Conservation (phyloP, 2,888 invertebrate species). For the Ctena decussata region DNA sequence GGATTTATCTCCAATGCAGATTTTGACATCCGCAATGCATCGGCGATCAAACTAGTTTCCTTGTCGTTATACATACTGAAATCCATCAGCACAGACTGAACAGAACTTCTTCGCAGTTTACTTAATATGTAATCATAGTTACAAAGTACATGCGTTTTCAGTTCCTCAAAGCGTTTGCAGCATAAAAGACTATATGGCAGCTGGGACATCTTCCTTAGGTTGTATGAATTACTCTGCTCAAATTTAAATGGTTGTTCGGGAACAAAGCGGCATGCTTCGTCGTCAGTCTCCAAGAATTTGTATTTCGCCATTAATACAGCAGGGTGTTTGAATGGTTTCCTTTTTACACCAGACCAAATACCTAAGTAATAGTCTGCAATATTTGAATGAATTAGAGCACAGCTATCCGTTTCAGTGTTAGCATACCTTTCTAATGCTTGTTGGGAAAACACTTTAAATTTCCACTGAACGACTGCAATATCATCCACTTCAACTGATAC, state of each 20-base stretch:
- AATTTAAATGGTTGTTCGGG: conserved; percentile 81
- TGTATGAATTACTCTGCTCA: conserved; percentile 71
- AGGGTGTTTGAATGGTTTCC: conserved; percentile 80
- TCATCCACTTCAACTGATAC: conserved; percentile 75
- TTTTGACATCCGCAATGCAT: conserved; percentile 96
- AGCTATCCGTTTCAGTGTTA: conserved; percentile 25
- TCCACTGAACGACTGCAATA: conserved; percentile 79
- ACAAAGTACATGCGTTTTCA: conserved; percentile 96
- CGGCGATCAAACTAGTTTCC: conserved; percentile 96
- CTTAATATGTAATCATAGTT: conserved; percentile 99
- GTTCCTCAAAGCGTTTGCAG: conserved; percentile 90
- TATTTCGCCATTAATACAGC: conserved; percentile 65
- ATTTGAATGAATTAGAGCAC: conserved; percentile 70
- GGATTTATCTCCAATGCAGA: conserved; percentile 96
- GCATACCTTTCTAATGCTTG: conserved; percentile 72
- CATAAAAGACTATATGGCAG: conserved; percentile 80
- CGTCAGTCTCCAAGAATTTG: conserved; percentile 62
- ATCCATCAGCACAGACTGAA: conserved; percentile 97
- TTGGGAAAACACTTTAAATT: conserved; percentile 76
- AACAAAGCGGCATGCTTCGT: conserved; percentile 78
- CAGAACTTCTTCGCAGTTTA: conserved; percentile 96
- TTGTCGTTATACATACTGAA: conserved; percentile 89
- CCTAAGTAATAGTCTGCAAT: conserved; percentile 84
- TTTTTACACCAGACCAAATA: conserved; percentile 78
- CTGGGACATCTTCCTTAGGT: conserved; percentile 82